Evolutionary conservation across 2,113 vertebrate genomes (phyloP), one percentile per base, ranked within the genome.

Genomic region (Danionella cerebrum): DNA sequence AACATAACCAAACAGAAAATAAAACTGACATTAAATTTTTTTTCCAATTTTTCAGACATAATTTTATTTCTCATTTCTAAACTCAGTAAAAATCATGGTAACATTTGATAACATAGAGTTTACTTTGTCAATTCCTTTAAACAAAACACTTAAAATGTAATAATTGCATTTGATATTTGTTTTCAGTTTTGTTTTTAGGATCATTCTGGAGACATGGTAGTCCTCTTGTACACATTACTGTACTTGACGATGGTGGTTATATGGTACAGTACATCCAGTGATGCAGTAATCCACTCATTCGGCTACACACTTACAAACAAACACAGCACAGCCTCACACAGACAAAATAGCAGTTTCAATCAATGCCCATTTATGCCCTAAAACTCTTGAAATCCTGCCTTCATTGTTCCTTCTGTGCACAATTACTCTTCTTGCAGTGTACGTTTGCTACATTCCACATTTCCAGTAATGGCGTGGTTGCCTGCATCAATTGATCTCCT

Each of bases 1-100:
- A 78, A 70, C 67, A 67, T 70, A 54, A 72, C 76, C 63, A 67
- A 74, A 77, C 58, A 63, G 16, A 70, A 54, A 73, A 71, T 47
- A 75, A 25, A 44, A 75, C n/a, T n/a, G n/a, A n/a, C n/a, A n/a
- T n/a, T n/a, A n/a, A n/a, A n/a, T 2, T 33, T 33, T 33, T 33
- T 9, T 2, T 33, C 29, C 29, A 33, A 6, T 33, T 6, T 9
- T 9, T 9, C 29, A 2, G 9, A 33, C 29, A 33, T 33, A 33
- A 33, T 33, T 5, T 33, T 33, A 33, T 33, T 33, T 14, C 38
- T 58, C n/a, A 27, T 36, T 50, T 74, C 24, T 19, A 35, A 54
- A 36, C 54, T 67, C 65, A 62, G 60, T 69, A 75, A 59, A 75
- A 67, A 65, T 59, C 31, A 74, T 70, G 57, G 47, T 45, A 65